A percentile compares a stretch with the other conserved stretches of the same genome.
Conservation (phyloP, 1,140 invertebrate species). For the Idris sp. region DNA sequence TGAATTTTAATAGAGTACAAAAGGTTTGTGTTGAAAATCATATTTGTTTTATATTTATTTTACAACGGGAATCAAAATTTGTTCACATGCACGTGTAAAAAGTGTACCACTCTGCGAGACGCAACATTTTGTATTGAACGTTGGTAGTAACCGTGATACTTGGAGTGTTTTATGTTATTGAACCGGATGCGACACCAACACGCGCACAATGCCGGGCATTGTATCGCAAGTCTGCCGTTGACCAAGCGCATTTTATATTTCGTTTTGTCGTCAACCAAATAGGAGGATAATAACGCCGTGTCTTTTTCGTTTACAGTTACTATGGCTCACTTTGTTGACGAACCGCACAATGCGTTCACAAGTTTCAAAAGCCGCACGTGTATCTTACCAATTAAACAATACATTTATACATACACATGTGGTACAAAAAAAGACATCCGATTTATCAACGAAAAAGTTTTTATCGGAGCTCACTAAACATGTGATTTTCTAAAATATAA, state of each 20-base stretch:
- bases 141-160: slow-evolving; percentile 42
- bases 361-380: slow-evolving; percentile 22
- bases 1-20: no score
- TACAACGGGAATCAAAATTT: no score
- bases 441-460: no score
- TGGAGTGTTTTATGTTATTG: slow-evolving; percentile 50
- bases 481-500: no score
- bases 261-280: slow-evolving; percentile 50
- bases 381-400: slow-evolving; percentile 28
- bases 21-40: no score
- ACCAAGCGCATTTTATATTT: slow-evolving; percentile 48
- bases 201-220: slow-evolving; percentile 42
- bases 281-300: slow-evolving; percentile 53
- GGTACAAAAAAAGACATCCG: slow-evolving; percentile 11
- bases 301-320: slow-evolving; percentile 58
- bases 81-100: slow-evolving; percentile 19
- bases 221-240: slow-evolving; percentile 42
- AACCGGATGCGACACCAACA: slow-evolving; percentile 57
- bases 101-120: slow-evolving; percentile 27
- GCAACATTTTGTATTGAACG: slow-evolving; percentile 15
- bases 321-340: slow-evolving; percentile 38
- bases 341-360: slow-evolving; percentile 17
- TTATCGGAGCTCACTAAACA: no score
- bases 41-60: no score
- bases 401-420: no score